These are phyloP conservation scores for Spodoptera frugiperda DNA, from an alignment of 1,140 invertebrate genomes.

Conservation along the genomic window DNA sequence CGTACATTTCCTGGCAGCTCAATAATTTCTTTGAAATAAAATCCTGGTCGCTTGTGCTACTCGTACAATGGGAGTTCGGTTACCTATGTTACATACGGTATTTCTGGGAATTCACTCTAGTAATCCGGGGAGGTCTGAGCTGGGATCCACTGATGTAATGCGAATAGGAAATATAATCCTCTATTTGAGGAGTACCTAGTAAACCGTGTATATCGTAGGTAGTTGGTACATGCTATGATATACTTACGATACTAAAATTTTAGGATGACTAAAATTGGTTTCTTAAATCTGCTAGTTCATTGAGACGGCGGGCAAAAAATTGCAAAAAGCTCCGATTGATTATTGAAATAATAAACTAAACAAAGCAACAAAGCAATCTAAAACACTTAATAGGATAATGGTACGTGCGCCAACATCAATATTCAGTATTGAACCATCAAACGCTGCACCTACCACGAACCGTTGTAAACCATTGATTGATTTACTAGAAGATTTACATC, in stretches of 20 bases:
- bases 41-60: background rate
- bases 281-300: no score
- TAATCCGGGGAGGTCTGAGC: background rate
- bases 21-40: constrained; percentile 36
- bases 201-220: background rate
- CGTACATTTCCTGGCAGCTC: constrained; percentile 18
- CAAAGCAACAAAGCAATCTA: background rate
- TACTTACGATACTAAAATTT: no score
- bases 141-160: background rate
- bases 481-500: constrained; percentile 33
- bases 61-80: background rate
- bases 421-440: constrained; percentile 27
- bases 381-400: constrained; percentile 13
- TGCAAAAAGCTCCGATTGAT: background rate
- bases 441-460: constrained; percentile 3
- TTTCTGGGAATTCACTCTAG: background rate
- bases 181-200: background rate
- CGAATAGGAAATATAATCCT: background rate
- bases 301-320: background rate
- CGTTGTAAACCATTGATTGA: constrained; percentile 39
- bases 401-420: background rate
- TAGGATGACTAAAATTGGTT: no score
- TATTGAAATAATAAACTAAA: background rate
- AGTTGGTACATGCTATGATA: no score
- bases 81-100: background rate